Percentiles rank a stretch among this genome's conserved stretches.
These are phyloP conservation scores for Phymastichus coffea DNA, from an alignment of 1,140 invertebrate species.

Conservation along the genomic window DNA sequence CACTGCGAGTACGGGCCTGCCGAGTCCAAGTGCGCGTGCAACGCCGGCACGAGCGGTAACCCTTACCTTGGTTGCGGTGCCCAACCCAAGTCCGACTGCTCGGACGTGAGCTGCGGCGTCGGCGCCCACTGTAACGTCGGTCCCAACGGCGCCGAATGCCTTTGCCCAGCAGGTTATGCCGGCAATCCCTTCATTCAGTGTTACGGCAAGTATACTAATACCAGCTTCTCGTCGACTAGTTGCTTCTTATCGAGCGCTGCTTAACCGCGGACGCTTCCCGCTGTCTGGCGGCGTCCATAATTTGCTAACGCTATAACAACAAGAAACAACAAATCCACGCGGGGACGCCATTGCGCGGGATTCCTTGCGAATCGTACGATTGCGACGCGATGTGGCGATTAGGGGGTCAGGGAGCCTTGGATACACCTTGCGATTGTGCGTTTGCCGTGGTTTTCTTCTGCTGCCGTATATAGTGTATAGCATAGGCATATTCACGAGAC, in stretches of 20 bases:
- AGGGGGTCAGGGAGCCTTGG: no score
- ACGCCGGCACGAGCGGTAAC: conserved; percentile 81
- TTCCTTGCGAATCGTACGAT: no score
- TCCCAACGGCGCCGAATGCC: conserved; percentile 73
- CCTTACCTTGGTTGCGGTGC: conserved; percentile 79
- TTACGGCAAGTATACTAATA: conserved; percentile 57
- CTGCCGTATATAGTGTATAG: no score
- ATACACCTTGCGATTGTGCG: no score
- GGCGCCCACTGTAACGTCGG: conserved; percentile 78
- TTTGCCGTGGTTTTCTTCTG: no score
- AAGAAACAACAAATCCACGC: no score
- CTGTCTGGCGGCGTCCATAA: no score
- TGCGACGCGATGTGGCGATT: no score
- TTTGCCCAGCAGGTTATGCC: conserved; percentile 77
- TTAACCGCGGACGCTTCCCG: no score
- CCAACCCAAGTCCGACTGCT: conserved; percentile 72
- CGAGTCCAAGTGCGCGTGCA: conserved; percentile 78
- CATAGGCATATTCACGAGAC: no score
- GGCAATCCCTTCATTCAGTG: conserved; percentile 87
- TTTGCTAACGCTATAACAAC: no score
- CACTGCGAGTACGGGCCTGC: conserved; percentile 80
- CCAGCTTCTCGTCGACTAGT: conserved; percentile 6
- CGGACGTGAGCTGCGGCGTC: conserved; percentile 70
- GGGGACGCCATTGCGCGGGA: no score
- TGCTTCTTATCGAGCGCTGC: background rate